These are phyloP conservation scores for Halisarca cf. caerulea DNA, from an alignment of 37 sponge, comb jelly and placozoan species.

Conservation along the genomic window DNA sequence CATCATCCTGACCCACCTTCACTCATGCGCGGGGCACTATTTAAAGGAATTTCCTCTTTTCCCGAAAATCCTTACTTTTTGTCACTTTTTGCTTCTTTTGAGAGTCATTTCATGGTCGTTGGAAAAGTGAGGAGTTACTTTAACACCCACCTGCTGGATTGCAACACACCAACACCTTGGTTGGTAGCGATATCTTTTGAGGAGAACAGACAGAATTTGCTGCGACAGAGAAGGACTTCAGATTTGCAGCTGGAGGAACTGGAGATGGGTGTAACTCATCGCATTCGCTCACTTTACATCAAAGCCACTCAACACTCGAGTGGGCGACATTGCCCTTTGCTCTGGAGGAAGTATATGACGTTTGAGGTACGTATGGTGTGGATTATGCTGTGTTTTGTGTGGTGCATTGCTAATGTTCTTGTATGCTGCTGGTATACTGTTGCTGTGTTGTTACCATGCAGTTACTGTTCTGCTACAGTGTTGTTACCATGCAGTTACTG, in stretches of 20 bases:
- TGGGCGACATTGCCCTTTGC: slow-evolving; percentile 52
- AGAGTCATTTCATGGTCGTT: slow-evolving; percentile 52
- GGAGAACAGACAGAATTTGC: slow-evolving; percentile 23
- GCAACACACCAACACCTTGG: slow-evolving; percentile 38
- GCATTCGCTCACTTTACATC: slow-evolving; percentile 56
- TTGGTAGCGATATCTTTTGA: slow-evolving; percentile 55
- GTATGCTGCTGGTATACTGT: no score
- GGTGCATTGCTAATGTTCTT: no score
- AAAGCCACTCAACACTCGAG: slow-evolving; percentile 44
- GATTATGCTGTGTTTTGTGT: no score
- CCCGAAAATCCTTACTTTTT: slow-evolving; percentile 57
- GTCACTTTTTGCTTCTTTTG: slow-evolving; percentile 27
- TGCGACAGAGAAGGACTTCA: no score
- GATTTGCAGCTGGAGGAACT: slow-evolving; percentile 12
- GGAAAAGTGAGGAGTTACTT: slow-evolving; percentile 62
- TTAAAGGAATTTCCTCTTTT: slow-evolving; percentile 39
- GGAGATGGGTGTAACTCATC: slow-evolving; percentile 39
- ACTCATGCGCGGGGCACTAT: slow-evolving; percentile 25
- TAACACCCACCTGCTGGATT: slow-evolving; percentile 18
- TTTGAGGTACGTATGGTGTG: slow-evolving; percentile 83
- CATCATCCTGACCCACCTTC: slow-evolving; percentile 30
- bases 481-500: no score
- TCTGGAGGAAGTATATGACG: slow-evolving; percentile 78
- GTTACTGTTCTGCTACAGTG: no score
- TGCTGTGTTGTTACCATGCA: no score